Evolutionary conservation across 35 echinoderm and acorn worm genomes (phyloP), one percentile per base, ranked within the genome.

Genomic region (Apostichopus californicus): DNA sequence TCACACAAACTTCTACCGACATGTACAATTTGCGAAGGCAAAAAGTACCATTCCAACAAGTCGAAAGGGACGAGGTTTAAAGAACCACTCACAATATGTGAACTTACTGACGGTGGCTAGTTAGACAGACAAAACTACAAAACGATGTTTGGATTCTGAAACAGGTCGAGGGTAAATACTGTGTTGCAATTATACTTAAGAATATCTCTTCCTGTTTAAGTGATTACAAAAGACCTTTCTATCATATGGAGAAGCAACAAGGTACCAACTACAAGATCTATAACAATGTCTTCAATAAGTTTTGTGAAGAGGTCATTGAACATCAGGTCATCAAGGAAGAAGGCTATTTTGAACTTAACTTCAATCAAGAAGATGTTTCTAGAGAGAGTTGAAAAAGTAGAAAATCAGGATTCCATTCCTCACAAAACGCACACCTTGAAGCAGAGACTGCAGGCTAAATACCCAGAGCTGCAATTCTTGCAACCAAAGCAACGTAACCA

Each of bases 401-500:
- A 0, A 34, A 78, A 78, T 17, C 11, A 17, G 20, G 77, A 78
- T 78, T 11, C 11, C 77, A 20, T 11, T 78, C 21, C 20, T 78
- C 21, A 17, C 73, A 78, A 91, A 78, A 78, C 72, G 8, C 17
- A 54, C 12, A 21, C 58, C 57, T 91, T 91, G 66, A 91, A 91
- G 60, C 20, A 1, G 46, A n/a, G 89, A 58, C n/a, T 91, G 20
- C 55, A 53, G 5, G 34, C 18, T 46, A 17, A 20, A 14, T 78
- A 91, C 22, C 89, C 89, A 24, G 23, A 78, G 18, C 58, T 91
- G 46, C 15, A 78, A n/a, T 91, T 91, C 18, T n/a, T 77, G 52
- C 10, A 52, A 28, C 89, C 89, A 77, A 77, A 28, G 26, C 0
- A 20, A 78, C 77, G 77, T 78, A 12, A 78, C 77, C 77, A 78